Evolutionary conservation across 2,888 invertebrate species (phyloP).

Genomic region (Drosophila prostipennis): DNA sequence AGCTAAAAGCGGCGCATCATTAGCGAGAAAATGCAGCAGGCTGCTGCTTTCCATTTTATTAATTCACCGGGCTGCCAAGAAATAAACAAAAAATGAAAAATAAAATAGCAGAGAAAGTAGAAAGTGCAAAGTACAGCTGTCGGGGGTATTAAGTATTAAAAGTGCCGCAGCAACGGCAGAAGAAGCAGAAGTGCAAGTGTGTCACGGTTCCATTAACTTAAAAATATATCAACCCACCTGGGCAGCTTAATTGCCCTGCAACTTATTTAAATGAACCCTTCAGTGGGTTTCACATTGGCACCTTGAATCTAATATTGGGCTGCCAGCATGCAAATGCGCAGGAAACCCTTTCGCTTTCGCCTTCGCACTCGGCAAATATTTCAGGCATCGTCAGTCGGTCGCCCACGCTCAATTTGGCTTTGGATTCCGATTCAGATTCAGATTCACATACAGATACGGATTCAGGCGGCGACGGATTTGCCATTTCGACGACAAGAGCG

Average conservation of each 20-base stretch:
- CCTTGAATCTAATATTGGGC: conserved; percentile 7
- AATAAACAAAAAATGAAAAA: not conserved
- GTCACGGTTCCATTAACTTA: conserved; percentile 3
- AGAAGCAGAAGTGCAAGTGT: not conserved
- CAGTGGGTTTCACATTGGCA: conserved; percentile 1
- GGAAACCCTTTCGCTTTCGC: conserved; percentile 7
- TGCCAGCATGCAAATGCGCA: conserved; percentile 25
- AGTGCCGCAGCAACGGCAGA: not conserved
- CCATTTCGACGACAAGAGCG: conserved; percentile 20
- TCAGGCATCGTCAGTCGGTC: conserved; percentile 43
- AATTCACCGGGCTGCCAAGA: not conserved
- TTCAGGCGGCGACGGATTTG: conserved; percentile 6
- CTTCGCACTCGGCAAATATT: conserved; percentile 15
- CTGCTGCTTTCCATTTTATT: not conserved
- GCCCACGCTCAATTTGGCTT: conserved; percentile 36
- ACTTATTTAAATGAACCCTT: conserved; percentile 7
- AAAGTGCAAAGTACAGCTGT: not conserved
- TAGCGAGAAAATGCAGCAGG: not conserved
- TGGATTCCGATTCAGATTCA: too few species aligned
- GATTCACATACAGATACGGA: too few species aligned
- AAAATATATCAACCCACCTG: not conserved
- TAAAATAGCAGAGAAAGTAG: not conserved
- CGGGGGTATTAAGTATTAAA: not conserved
- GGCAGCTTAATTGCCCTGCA: conserved; percentile 1
- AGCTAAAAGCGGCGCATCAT: not conserved